Conservation (phyloP, 2,797 vertebrate genomes). For the Danio tinwini region DNA sequence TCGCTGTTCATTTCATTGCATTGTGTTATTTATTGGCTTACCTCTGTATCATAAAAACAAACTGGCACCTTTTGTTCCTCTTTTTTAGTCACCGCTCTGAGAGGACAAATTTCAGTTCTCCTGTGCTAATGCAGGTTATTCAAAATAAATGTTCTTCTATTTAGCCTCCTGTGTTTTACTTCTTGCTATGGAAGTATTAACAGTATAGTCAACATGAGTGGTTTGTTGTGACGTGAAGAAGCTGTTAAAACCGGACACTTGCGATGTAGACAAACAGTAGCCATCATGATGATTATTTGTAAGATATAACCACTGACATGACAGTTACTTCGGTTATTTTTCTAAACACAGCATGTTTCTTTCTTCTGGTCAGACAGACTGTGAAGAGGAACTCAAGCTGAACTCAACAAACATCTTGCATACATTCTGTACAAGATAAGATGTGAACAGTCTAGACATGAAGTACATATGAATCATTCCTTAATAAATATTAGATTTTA, state of each 20-base stretch:
- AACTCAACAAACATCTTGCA: slow-evolving; percentile 11
- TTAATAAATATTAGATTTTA: background rate
- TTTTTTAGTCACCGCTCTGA: background rate
- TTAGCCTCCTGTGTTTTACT: background rate
- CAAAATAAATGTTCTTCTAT: too few relatives aligned
- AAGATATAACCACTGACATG: background rate
- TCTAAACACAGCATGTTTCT: background rate
- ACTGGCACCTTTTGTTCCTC: slow-evolving; percentile 9
- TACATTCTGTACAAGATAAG: background rate
- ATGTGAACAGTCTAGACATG: background rate
- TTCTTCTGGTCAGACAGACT: slow-evolving; percentile 1
- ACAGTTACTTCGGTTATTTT: background rate
- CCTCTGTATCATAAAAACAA: slow-evolving; percentile 14
- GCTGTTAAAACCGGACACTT: background rate
- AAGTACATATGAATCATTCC: background rate
- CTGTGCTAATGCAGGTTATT: background rate
- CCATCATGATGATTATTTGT: background rate
- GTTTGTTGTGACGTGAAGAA: background rate
- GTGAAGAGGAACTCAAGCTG: background rate
- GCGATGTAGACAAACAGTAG: background rate
- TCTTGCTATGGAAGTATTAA: background rate
- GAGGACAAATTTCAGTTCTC: background rate
- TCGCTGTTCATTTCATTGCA: background rate
- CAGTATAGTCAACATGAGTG: background rate
- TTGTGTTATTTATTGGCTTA: background rate